Evolutionary conservation across 2,113 vertebrate genomes (phyloP).

Genomic region (Chamaea fasciata): DNA sequence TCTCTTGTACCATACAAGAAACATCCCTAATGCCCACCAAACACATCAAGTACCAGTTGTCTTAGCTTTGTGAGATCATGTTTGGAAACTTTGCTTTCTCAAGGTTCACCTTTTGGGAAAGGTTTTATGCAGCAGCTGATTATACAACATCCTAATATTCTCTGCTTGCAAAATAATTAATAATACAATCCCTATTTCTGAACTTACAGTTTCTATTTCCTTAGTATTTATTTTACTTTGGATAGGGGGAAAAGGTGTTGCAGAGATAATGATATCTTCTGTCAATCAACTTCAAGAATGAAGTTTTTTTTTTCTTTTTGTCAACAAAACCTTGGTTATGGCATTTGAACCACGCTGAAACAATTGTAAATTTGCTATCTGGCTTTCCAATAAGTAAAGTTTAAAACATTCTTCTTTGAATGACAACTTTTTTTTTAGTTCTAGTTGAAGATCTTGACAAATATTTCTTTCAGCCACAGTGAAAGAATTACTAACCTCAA

Average conservation of each 20-base stretch:
- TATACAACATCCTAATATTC: background rate
- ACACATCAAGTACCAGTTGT: background rate
- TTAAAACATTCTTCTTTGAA: background rate
- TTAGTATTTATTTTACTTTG: background rate
- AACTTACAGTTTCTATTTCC: background rate
- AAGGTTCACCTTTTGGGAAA: background rate
- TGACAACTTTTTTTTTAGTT: background rate
- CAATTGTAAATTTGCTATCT: background rate
- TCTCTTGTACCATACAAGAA: background rate
- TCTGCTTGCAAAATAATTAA: background rate
- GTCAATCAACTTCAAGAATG: background rate
- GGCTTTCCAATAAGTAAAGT: background rate
- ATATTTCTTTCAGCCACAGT: background rate
- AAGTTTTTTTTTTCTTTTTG: background rate
- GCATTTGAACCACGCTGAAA: constrained; percentile 1
- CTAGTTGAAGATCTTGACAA: constrained; percentile 11
- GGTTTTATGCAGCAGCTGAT: background rate
- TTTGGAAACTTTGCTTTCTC: background rate
- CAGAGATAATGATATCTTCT: background rate
- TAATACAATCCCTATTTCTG: background rate
- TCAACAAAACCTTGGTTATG: background rate
- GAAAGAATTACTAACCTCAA: constrained; percentile 31
- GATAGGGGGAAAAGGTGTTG: background rate
- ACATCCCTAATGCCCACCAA: background rate
- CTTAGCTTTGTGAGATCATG: background rate